phyloP scores from a whole-genome alignment of 2,113 vertebrate genomes.

The Dicrurus megarhynchus region DNA sequence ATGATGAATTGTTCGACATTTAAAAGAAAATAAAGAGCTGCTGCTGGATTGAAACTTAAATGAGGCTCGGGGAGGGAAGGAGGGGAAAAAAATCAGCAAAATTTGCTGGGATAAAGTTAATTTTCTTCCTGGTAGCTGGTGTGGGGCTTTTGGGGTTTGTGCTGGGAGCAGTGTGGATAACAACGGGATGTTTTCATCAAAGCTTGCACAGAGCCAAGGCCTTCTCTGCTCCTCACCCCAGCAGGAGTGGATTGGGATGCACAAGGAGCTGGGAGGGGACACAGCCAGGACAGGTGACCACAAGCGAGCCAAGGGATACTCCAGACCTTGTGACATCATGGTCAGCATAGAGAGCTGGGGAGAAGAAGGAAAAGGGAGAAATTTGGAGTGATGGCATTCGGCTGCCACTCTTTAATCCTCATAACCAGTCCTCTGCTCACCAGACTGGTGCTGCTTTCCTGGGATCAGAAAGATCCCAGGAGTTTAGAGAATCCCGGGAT shows the following conservation, averaged over 20 bases:
- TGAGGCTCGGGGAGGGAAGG: not conserved
- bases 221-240: not conserved
- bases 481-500: not conserved
- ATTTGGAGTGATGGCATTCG: not conserved
- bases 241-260: not conserved
- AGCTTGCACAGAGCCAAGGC: not conserved
- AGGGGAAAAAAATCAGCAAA: not conserved
- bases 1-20: conserved; percentile 12
- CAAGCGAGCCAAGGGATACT: not conserved
- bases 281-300: not conserved
- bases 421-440: not conserved
- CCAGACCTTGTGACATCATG: not conserved
- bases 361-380: not conserved
- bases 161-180: not conserved
- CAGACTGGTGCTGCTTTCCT: not conserved
- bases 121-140: not conserved
- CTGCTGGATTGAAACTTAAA: not conserved
- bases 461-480: not conserved
- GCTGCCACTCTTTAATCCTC: not conserved
- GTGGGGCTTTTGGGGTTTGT: not conserved
- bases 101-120: not conserved
- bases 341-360: not conserved
- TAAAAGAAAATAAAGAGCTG: not conserved
- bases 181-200: not conserved
- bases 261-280: not conserved